Conservation (phyloP, 2,888 invertebrate genomes). For the Galeopsomyia nigrocyanea region DNA sequence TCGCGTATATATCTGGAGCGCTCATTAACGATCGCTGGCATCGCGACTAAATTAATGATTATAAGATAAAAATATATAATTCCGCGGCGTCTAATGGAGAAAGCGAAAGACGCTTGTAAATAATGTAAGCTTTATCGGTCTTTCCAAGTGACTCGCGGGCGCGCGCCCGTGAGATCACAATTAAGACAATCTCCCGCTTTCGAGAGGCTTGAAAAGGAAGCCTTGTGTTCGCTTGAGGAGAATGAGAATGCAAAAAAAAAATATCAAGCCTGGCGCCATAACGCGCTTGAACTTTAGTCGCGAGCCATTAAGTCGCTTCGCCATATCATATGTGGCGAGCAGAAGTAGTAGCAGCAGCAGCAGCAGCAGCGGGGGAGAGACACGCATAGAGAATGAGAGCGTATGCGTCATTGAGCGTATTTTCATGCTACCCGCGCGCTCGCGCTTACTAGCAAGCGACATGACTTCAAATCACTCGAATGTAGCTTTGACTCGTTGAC, state of each 20-base stretch:
- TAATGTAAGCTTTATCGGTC: conserved; percentile 38
- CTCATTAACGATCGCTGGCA: neutral
- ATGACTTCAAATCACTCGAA: conserved; percentile 18
- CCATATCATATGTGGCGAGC: conserved; percentile 53
- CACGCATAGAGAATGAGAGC: neutral
- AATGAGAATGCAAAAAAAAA: conserved; percentile 6
- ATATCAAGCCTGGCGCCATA: conserved; percentile 30
- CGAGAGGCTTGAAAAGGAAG: conserved; percentile 15
- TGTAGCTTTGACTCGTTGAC: conserved; percentile 4
- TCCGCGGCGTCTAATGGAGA: conserved; percentile 32
- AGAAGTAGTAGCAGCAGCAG: neutral
- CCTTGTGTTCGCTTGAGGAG: conserved; percentile 5
- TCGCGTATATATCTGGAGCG: neutral
- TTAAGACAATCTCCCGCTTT: neutral
- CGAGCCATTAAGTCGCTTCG: conserved; percentile 62
- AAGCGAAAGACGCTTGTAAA: conserved; percentile 41
- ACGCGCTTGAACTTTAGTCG: conserved; percentile 59
- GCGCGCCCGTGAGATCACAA: too few relatives aligned
- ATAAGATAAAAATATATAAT: conserved; percentile 40
- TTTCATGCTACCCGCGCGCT: conserved; percentile 37
- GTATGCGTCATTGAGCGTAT: conserved; percentile 42
- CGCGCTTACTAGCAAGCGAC: conserved; percentile 7
- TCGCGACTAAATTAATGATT: conserved; percentile 16
- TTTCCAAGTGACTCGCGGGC: conserved; percentile 14
- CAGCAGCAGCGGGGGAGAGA: neutral